phyloP scores from a whole-genome alignment of 2,113 vertebrate genomes.

The Upupa epops region DNA sequence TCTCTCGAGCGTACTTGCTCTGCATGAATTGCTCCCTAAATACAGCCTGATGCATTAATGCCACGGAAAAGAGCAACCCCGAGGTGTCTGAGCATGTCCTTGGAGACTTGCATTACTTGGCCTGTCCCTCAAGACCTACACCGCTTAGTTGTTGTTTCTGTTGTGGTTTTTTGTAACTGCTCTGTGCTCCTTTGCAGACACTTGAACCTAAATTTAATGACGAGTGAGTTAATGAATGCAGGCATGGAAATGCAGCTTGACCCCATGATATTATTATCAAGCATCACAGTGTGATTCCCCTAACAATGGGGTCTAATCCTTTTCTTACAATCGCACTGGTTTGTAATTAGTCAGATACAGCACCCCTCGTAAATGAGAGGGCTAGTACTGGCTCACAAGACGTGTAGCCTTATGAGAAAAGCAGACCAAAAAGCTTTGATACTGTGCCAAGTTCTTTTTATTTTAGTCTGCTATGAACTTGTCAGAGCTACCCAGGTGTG shows the following conservation, averaged over 20 bases:
- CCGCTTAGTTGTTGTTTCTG: neutral
- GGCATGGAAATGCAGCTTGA: neutral
- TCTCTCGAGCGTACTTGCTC: neutral
- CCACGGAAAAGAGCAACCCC: neutral
- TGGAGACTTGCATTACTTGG: neutral
- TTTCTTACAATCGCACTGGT: neutral
- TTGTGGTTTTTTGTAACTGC: neutral
- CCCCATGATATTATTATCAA: neutral
- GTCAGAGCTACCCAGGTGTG: neutral
- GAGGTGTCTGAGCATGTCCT: neutral
- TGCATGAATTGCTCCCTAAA: neutral
- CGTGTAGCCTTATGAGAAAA: neutral
- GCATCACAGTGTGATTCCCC: neutral
- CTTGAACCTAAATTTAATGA: neutral
- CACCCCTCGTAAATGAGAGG: neutral
- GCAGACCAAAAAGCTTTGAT: neutral
- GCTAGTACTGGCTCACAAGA: neutral
- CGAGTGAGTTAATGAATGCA: neutral
- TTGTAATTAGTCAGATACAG: neutral
- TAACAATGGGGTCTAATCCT: neutral
- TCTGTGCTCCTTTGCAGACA: neutral
- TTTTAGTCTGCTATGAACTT: neutral
- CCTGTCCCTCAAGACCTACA: neutral
- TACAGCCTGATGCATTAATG: neutral
- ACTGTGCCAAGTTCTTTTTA: neutral